phyloP scores from a whole-genome alignment of 30 jellyfish, hydroid and myxozoan species.

The Turritopsis rubra region DNA sequence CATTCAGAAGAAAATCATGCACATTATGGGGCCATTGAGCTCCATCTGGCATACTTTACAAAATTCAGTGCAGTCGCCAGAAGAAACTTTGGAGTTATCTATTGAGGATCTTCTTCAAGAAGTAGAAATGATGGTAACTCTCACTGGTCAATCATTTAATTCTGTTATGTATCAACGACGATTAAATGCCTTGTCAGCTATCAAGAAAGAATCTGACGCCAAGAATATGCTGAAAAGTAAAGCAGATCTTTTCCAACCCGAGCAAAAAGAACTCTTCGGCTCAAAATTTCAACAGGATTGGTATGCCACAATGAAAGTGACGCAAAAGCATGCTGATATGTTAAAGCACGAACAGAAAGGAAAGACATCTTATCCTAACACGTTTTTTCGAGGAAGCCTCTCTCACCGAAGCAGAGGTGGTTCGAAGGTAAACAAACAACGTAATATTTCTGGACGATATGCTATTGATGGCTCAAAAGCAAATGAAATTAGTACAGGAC shows the following conservation, averaged over 20 bases:
- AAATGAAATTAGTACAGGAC: too few relatives aligned
- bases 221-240: conserved; percentile 1
- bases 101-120: neutral
- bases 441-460: neutral
- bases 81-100: conserved; percentile 6
- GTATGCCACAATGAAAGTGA: conserved; percentile 11
- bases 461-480: neutral
- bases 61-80: neutral
- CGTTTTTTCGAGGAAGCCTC: conserved; percentile 10
- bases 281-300: neutral
- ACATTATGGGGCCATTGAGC: conserved; percentile 12
- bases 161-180: conserved; percentile 7
- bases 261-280: neutral
- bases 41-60: conserved; percentile 6
- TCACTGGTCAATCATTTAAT: conserved; percentile 1
- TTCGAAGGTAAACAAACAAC: neutral
- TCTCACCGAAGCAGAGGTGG: conserved; percentile 13
- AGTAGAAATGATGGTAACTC: neutral
- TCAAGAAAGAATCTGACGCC: conserved; percentile 8
- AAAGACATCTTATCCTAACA: too few relatives aligned
- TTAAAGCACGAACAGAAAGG: too few relatives aligned
- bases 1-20: conserved; percentile 10
- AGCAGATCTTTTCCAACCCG: too few relatives aligned
- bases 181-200: conserved; percentile 9
- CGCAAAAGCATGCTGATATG: too few relatives aligned